phyloP scores from a whole-genome alignment of 2,113 vertebrate species.

The Callionymus lyra region DNA sequence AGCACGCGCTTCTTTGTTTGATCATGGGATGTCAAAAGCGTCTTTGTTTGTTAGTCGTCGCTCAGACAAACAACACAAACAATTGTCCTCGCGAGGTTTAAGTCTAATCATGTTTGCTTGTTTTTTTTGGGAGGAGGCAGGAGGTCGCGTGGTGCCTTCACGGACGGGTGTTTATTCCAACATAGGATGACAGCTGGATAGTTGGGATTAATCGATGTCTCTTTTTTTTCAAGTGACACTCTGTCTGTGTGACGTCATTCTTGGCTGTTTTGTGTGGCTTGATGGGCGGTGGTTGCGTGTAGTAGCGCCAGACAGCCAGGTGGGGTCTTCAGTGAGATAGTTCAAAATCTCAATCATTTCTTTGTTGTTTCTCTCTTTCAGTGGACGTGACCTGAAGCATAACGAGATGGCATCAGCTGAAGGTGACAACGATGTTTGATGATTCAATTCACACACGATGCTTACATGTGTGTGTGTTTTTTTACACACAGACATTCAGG shows the following conservation, averaged over 20 bases:
- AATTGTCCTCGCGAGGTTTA: too few species aligned
- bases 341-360: background rate
- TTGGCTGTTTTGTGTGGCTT: conserved; percentile 17
- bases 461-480: background rate
- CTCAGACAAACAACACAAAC: background rate
- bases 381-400: conserved; percentile 22
- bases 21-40: conserved; percentile 27
- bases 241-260: conserved; percentile 2
- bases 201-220: conserved; percentile 15
- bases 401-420: conserved; percentile 52
- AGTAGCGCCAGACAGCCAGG: conserved; percentile 8
- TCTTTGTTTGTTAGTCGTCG: conserved; percentile 37
- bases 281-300: conserved; percentile 59
- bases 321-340: conserved; percentile 7
- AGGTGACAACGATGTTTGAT: conserved; percentile 27
- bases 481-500: conserved; percentile 74
- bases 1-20: conserved; percentile 48
- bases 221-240: background rate
- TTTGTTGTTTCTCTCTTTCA: conserved; percentile 2
- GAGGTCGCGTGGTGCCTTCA: too few species aligned
- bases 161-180: background rate
- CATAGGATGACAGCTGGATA: background rate
- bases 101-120: too few species aligned
- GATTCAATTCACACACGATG: background rate
- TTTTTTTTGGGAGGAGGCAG: too few species aligned